Base-by-base conservation (phyloP, 1,140 invertebrate species). In the Choristoneura fumiferana region DNA sequence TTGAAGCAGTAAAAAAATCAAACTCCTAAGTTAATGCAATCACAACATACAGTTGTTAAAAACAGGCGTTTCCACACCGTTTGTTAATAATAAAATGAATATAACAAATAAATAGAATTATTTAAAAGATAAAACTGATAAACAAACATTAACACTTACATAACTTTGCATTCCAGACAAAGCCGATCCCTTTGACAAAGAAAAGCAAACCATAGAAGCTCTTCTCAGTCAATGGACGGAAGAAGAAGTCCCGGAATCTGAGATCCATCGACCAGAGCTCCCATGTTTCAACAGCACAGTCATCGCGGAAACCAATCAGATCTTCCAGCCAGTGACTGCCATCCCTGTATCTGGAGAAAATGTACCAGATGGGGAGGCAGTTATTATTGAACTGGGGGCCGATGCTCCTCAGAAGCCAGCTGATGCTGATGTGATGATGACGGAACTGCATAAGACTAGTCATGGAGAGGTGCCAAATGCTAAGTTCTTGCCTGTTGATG, bases 151-250 rank as follows among this genome's bases (percentile, higher is more conserved):
- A 2, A 29, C 22, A 29, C n/a, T n/a, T n/a, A 29, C 2, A 29
- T 6, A 29, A 29, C 22, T 29, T 58, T 33, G 29, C 40, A 57
- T 62, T 60, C n/a, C 66, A 84, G 85, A 89, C 14, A 85, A 81
- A 81, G 63, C 65, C 4, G 84, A 89, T 57, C 82, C 77, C 0
- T 89, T 89, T 55, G 73, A 69, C 39, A 79, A 73, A 52, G 84
- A 89, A 40, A 81, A 87, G 39, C 75, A 84, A 57, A 84, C 84
- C 13, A 86, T 90, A 35, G 84, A 89, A 52, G 77, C 73, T 4
- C 67, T 90, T 4, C 73, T 90, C 10, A 85, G 80, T 57, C 87
- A 90, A 58, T 90, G 89, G 89, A 73, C 71, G 0, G 89, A 90
- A 43, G 89, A 90, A 54, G 89, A 89, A 8, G 67, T 87, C 0